These are phyloP conservation scores for Lysiphlebus fabarum DNA, from an alignment of 1,140 invertebrate genomes.

Conservation along the genomic window DNA sequence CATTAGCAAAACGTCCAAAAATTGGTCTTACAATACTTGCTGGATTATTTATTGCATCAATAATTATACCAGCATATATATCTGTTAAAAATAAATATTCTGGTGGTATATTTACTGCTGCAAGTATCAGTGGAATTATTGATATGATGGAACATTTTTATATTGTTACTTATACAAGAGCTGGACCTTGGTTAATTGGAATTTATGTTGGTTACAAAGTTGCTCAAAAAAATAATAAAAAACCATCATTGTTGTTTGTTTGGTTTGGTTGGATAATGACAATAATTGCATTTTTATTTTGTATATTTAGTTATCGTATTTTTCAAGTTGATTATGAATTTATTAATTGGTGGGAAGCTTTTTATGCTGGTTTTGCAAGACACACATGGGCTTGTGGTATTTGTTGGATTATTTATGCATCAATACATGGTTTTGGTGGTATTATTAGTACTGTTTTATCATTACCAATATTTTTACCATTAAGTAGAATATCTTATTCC, in stretches of 20 bases:
- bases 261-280: slow-evolving; percentile 17
- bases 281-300: slow-evolving; percentile 12
- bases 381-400: slow-evolving; percentile 47
- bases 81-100: slow-evolving; percentile 16
- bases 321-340: slow-evolving; percentile 21
- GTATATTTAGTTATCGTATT: slow-evolving; percentile 9
- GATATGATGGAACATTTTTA: slow-evolving; percentile 32
- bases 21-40: slow-evolving; percentile 25
- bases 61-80: slow-evolving; percentile 17
- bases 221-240: slow-evolving; percentile 14
- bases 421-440: slow-evolving; percentile 38
- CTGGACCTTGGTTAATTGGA: slow-evolving; percentile 59
- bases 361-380: slow-evolving; percentile 44
- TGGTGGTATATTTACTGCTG: slow-evolving; percentile 6
- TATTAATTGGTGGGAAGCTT: slow-evolving; percentile 26
- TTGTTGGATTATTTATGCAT: slow-evolving; percentile 55
- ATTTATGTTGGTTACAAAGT: slow-evolving; percentile 55
- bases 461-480: slow-evolving; percentile 54
- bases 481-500: slow-evolving; percentile 59
- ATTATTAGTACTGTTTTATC: slow-evolving; percentile 57
- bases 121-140: neutral
- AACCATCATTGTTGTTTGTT: neutral
- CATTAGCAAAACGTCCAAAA: slow-evolving; percentile 32
- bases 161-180: slow-evolving; percentile 45
- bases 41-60: slow-evolving; percentile 15